Evolutionary conservation across 1,140 invertebrate species (phyloP).

Genomic region (Euwallacea similis): DNA sequence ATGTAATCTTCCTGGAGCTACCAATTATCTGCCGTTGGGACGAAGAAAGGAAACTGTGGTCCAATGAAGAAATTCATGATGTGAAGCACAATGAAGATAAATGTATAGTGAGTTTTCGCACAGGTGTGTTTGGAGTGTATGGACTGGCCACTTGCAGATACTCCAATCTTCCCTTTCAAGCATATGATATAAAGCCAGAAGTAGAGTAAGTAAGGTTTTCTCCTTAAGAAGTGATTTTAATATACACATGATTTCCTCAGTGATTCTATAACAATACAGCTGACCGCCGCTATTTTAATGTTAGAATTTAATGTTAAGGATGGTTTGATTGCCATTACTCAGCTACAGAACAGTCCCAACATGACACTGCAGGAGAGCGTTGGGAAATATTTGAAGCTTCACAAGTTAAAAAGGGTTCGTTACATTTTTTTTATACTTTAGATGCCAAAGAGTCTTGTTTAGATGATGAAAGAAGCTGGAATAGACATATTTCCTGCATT

Average conservation of each 20-base stretch:
- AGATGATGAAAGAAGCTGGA: slow-evolving; percentile 74
- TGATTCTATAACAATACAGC: slow-evolving; percentile 62
- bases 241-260: slow-evolving; percentile 44
- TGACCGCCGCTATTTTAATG: slow-evolving; percentile 70
- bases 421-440: neutral
- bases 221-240: neutral
- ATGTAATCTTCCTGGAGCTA: slow-evolving; percentile 81
- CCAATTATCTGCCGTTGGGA: slow-evolving; percentile 80
- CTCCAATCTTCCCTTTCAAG: slow-evolving; percentile 81
- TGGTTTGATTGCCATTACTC: slow-evolving; percentile 59
- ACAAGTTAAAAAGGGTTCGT: slow-evolving; percentile 58
- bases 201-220: slow-evolving; percentile 51
- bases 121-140: slow-evolving; percentile 72
- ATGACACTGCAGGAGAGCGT: slow-evolving; percentile 59
- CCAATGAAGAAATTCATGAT: slow-evolving; percentile 75
- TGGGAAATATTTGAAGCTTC: slow-evolving; percentile 59
- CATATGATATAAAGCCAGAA: slow-evolving; percentile 79
- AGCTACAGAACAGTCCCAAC: slow-evolving; percentile 61
- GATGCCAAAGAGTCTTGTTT: slow-evolving; percentile 28
- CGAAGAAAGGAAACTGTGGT: slow-evolving; percentile 64
- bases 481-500: slow-evolving; percentile 87
- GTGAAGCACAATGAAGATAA: slow-evolving; percentile 84
- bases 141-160: slow-evolving; percentile 74
- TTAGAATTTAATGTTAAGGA: slow-evolving; percentile 69
- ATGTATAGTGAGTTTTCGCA: slow-evolving; percentile 72